Percentiles rank a stretch among this genome's conserved stretches.
phyloP scores from a whole-genome alignment of 2,113 vertebrate genomes.

The Coptodon rendalli region DNA sequence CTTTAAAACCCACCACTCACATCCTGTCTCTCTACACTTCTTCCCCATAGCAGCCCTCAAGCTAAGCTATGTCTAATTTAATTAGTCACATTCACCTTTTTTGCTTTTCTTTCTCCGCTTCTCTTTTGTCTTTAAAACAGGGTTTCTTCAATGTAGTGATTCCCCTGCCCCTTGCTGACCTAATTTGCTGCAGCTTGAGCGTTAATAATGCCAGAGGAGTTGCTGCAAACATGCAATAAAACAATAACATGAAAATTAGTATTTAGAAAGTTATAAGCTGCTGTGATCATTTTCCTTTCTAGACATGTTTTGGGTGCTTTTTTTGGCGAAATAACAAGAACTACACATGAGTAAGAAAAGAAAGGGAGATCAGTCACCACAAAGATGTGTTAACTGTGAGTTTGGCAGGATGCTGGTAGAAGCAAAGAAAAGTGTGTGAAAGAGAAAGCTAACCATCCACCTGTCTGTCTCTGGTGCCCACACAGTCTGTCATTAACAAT shows the following conservation, averaged over 20 bases:
- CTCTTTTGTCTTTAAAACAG: background rate
- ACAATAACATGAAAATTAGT: background rate
- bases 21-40: slow-evolving; percentile 18
- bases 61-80: slow-evolving; percentile 39
- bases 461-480: slow-evolving; percentile 23
- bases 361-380: background rate
- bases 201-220: slow-evolving; percentile 11
- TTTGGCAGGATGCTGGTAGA: slow-evolving; percentile 3
- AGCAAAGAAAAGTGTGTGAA: background rate
- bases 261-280: background rate
- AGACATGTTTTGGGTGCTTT: background rate
- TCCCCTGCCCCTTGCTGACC: background rate
- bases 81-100: slow-evolving; percentile 37
- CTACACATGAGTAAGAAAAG: background rate
- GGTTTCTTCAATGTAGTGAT: background rate
- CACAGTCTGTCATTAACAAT: slow-evolving; percentile 10
- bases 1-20: slow-evolving; percentile 8
- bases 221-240: background rate
- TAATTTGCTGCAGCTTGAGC: slow-evolving; percentile 30
- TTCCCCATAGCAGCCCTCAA: slow-evolving; percentile 7
- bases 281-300: background rate
- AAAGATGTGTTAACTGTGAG: slow-evolving; percentile 2
- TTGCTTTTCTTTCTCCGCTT: background rate
- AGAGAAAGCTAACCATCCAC: background rate
- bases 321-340: background rate